A percentile compares a stretch with the other conserved stretches of the same genome.
These are phyloP conservation scores for Campoplex nolae DNA, from an alignment of 2,888 invertebrate species.

Conservation along the genomic window DNA sequence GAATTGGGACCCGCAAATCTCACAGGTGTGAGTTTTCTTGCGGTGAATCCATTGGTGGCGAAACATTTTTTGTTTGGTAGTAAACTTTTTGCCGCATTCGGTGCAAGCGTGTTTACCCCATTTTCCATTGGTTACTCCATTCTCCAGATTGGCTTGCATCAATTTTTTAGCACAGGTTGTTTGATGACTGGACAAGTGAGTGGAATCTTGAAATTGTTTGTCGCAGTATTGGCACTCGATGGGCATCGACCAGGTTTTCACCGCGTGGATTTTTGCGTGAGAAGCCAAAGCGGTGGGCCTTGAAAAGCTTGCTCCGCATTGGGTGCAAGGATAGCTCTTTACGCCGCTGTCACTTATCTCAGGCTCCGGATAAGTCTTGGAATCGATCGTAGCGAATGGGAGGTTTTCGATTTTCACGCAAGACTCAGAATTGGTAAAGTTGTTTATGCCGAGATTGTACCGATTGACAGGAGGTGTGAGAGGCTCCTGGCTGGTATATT, in stretches of 20 bases:
- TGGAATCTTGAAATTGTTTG: conserved; percentile 84
- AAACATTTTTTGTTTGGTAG: conserved; percentile 85
- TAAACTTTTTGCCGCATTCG: conserved; percentile 84
- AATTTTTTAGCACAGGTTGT: conserved; percentile 81
- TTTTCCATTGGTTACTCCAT: conserved; percentile 75
- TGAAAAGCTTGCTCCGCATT: conserved; percentile 84
- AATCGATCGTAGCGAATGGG: conserved; percentile 63
- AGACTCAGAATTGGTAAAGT: conserved; percentile 73
- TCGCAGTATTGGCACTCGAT: conserved; percentile 85
- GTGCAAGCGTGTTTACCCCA: conserved; percentile 84
- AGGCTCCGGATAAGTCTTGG: conserved; percentile 71
- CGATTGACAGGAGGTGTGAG: conserved; percentile 73
- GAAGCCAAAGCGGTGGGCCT: conserved; percentile 84
- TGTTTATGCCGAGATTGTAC: conserved; percentile 77
- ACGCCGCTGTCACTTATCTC: conserved; percentile 75
- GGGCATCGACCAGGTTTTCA: conserved; percentile 76
- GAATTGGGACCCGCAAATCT: conserved; percentile 83
- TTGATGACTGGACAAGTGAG: conserved; percentile 83
- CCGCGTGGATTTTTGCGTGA: conserved; percentile 80
- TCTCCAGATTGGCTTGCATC: conserved; percentile 76
- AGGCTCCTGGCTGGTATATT: conserved; percentile 76
- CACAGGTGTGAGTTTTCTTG: conserved; percentile 84
- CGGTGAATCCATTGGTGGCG: conserved; percentile 85
- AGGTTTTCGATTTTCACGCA: conserved; percentile 77
- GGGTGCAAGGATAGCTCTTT: conserved; percentile 82